phyloP scores from a whole-genome alignment of 2,888 invertebrate genomes.

The Lucinisca nassula region DNA sequence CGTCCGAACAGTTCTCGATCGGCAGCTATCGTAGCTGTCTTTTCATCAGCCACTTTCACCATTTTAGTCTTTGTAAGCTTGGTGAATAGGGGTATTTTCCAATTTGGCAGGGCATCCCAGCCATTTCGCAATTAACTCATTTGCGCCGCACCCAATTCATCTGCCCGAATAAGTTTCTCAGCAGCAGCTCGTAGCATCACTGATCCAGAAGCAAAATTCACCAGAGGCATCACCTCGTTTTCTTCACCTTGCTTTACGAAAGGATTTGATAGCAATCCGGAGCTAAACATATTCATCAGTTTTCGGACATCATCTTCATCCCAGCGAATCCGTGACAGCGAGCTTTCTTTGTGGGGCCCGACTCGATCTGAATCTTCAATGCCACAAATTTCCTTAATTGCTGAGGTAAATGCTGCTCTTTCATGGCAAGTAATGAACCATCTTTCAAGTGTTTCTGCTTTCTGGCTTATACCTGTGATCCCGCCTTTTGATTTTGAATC shows the following conservation, averaged over 20 bases:
- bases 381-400: no score
- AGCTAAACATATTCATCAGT: background rate
- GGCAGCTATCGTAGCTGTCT: background rate
- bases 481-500: no score
- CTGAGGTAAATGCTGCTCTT: background rate
- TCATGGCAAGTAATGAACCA: background rate
- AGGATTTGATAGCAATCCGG: no score
- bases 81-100: background rate
- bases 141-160: no score
- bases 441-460: no score
- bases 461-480: no score
- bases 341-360: background rate
- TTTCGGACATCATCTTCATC: background rate
- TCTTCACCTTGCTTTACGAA: no score
- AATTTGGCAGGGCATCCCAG: background rate
- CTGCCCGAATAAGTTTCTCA: no score
- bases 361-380: background rate
- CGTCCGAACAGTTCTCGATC: background rate
- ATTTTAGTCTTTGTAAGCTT: background rate
- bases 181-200: background rate
- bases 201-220: background rate
- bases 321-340: background rate
- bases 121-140: background rate
- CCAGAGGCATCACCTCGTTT: no score
- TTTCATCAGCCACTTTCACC: background rate